Evolutionary conservation across 2,797 vertebrate species (phyloP).

Genomic region (Gymnothorax javanicus): DNA sequence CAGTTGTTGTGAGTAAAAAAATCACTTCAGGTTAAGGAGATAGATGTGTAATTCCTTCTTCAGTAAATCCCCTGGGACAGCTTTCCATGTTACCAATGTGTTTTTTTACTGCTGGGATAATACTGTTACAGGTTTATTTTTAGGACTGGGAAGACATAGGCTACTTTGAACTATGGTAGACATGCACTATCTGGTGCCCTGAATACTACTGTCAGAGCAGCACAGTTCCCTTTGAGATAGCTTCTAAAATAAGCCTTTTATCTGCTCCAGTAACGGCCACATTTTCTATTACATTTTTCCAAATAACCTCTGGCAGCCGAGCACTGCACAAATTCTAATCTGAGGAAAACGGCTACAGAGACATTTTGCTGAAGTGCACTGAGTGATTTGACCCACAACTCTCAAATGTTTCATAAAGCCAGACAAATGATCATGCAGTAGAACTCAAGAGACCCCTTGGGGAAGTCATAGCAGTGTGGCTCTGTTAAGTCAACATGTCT

Average conservation of each 20-base stretch:
- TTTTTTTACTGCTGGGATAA: slow-evolving; percentile 52
- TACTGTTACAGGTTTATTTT: slow-evolving; percentile 35
- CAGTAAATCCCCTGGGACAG: slow-evolving; percentile 32
- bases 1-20: slow-evolving; percentile 1
- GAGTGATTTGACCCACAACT: slow-evolving; percentile 17
- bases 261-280: slow-evolving; percentile 30
- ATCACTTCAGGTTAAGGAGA: slow-evolving; percentile 35
- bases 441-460: background rate
- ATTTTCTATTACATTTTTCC: slow-evolving; percentile 35
- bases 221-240: background rate
- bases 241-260: slow-evolving; percentile 38
- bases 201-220: slow-evolving; percentile 26
- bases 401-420: slow-evolving; percentile 22
- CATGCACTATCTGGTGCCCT: slow-evolving; percentile 48
- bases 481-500: slow-evolving; percentile 21
- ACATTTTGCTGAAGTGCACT: slow-evolving; percentile 24
- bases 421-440: slow-evolving; percentile 26
- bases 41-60: slow-evolving; percentile 33
- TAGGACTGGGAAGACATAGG: slow-evolving; percentile 48
- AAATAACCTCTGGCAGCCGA: slow-evolving; percentile 23
- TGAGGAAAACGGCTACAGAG: background rate
- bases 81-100: slow-evolving; percentile 48
- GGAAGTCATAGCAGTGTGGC: background rate
- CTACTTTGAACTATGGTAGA: slow-evolving; percentile 57
- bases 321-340: slow-evolving; percentile 13